Evolutionary conservation across 2,888 invertebrate genomes (phyloP).

Genomic region (Drosophila anomalata): DNA sequence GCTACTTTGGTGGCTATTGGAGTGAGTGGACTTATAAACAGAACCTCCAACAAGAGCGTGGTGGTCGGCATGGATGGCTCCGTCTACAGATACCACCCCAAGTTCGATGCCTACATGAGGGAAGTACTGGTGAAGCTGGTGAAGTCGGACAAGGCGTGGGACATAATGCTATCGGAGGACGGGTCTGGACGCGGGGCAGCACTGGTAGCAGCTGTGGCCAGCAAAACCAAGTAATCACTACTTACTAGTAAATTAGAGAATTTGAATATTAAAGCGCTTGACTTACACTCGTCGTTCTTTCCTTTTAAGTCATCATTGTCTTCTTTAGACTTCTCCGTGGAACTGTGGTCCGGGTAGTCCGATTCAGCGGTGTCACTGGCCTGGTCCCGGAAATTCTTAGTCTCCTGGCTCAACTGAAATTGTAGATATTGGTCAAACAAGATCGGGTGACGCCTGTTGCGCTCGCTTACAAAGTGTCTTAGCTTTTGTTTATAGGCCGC

Average conservation of each 20-base stretch:
- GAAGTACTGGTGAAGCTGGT: slow-evolving; percentile 92
- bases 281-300: slow-evolving; percentile 56
- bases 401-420: slow-evolving; percentile 46
- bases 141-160: slow-evolving; percentile 90
- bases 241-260: slow-evolving; percentile 36
- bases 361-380: slow-evolving; percentile 25
- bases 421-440: not conserved
- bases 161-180: slow-evolving; percentile 96
- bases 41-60: slow-evolving; percentile 93
- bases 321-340: not conserved
- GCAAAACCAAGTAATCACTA: slow-evolving; percentile 54
- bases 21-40: slow-evolving; percentile 93
- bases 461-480: slow-evolving; percentile 84
- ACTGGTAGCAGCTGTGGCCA: slow-evolving; percentile 94
- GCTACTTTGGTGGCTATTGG: slow-evolving; percentile 96
- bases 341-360: slow-evolving; percentile 4
- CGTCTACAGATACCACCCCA: slow-evolving; percentile 97
- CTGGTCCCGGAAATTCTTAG: slow-evolving; percentile 17
- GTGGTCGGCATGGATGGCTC: slow-evolving; percentile 98
- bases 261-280: slow-evolving; percentile 19
- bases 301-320: not conserved
- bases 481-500: slow-evolving; percentile 86
- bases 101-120: slow-evolving; percentile 96
- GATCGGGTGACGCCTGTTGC: not conserved
- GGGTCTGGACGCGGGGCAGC: slow-evolving; percentile 98